Evolutionary conservation across 2,888 invertebrate species (phyloP).

Genomic region (Steromphala cineraria): DNA sequence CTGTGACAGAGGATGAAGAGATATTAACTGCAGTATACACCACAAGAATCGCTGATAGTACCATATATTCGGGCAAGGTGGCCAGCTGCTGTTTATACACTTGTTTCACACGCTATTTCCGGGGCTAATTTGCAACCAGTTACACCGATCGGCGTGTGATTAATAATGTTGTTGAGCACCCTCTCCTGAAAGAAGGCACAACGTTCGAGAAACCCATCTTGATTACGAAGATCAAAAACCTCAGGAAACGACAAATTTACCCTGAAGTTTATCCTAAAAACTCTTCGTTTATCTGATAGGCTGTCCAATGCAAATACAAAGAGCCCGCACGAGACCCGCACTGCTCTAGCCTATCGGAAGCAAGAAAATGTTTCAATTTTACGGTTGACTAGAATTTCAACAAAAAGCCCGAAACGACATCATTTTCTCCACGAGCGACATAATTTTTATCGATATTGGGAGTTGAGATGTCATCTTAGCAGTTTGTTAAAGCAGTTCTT

Average conservation of each 20-base stretch:
- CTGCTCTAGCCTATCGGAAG: conserved; percentile 20
- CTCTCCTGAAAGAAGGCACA: background rate
- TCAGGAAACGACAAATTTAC: conserved; percentile 5
- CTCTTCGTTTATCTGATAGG: background rate
- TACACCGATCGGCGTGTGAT: background rate
- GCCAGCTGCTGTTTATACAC: background rate
- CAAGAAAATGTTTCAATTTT: conserved; percentile 33
- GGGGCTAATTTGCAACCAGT: background rate
- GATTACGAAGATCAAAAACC: conserved; percentile 6
- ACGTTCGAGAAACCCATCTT: background rate
- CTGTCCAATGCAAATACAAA: background rate
- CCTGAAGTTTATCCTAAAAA: conserved; percentile 5
- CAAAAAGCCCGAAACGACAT: background rate
- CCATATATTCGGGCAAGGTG: too few species aligned
- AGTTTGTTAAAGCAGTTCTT: conserved; percentile 8
- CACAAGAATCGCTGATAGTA: too few species aligned
- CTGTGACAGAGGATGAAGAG: too few species aligned
- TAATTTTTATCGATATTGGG: conserved; percentile 6
- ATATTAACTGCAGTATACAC: too few species aligned
- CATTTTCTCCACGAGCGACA: conserved; percentile 8
- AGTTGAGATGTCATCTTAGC: conserved; percentile 8
- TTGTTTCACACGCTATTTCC: background rate
- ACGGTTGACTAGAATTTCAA: conserved; percentile 26
- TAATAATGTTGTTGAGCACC: background rate
- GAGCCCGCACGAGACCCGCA: background rate